Percentiles rank a stretch among this genome's conserved stretches.
phyloP scores from a whole-genome alignment of 1,140 invertebrate species.

The Frieseomelitta varia region DNA sequence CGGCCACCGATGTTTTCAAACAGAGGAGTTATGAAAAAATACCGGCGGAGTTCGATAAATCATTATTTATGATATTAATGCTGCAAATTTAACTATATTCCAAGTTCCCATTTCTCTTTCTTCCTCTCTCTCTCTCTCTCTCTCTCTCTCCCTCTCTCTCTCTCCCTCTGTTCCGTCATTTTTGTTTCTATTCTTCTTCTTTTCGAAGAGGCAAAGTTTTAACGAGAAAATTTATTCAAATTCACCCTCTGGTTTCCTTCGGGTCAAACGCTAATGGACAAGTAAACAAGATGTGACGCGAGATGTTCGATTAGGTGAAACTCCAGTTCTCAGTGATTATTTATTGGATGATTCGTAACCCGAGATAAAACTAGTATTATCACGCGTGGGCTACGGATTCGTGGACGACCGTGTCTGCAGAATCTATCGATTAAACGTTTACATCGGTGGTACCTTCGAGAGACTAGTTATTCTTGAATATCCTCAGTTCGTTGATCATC shows the following conservation, averaged over 20 bases:
- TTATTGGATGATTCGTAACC: neutral
- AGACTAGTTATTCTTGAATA: neutral
- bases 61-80: neutral
- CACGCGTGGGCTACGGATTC: neutral
- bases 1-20: neutral
- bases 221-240: neutral
- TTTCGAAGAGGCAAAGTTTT: neutral
- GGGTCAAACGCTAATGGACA: neutral
- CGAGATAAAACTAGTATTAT: neutral
- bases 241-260: neutral
- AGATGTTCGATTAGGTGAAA: neutral
- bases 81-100: neutral
- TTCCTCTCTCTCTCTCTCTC: neutral
- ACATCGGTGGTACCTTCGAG: neutral
- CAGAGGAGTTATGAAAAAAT: neutral
- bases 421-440: neutral
- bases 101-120: too few relatives aligned
- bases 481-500: slow-evolving; percentile 11
- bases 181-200: neutral
- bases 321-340: neutral
- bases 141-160: neutral
- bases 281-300: neutral
- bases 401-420: too few relatives aligned
- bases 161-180: neutral
- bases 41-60: neutral